Evolutionary conservation across 2,888 invertebrate genomes (phyloP).

Genomic region (Drosophila austrosaltans): DNA sequence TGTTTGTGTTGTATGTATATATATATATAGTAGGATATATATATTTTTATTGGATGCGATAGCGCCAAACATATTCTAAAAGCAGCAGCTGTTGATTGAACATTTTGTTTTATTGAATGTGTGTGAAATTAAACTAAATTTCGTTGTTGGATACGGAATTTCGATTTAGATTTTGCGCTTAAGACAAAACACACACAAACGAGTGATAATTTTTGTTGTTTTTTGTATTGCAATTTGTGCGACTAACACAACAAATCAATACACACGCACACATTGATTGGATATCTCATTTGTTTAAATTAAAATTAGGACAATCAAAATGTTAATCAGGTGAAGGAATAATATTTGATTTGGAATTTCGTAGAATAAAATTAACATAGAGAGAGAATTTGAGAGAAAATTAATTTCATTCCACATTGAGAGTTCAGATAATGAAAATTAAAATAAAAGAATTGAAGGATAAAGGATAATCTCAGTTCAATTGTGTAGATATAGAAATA

Average conservation of each 20-base stretch:
- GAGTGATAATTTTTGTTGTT: constrained; percentile 28
- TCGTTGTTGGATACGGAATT: neutral
- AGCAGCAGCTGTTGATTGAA: constrained; percentile 42
- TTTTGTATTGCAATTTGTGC: constrained; percentile 38
- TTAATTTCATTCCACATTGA: constrained; percentile 71
- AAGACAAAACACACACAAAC: constrained; percentile 26
- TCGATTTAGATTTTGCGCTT: constrained; percentile 14
- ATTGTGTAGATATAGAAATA: constrained; percentile 38
- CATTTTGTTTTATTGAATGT: constrained; percentile 24
- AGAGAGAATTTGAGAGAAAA: constrained; percentile 14
- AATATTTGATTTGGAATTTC: constrained; percentile 36
- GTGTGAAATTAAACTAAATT: neutral
- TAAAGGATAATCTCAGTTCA: constrained; percentile 5
- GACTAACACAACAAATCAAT: constrained; percentile 39
- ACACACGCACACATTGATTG: constrained; percentile 44
- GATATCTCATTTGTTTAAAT: constrained; percentile 24
- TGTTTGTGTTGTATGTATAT: neutral
- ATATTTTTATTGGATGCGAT: constrained; percentile 10
- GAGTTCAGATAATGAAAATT: constrained; percentile 42
- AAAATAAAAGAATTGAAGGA: constrained; percentile 25
- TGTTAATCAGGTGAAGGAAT: constrained; percentile 7
- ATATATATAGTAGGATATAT: no score
- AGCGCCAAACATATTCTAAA: constrained; percentile 50
- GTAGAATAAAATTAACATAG: constrained; percentile 35
- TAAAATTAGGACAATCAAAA: constrained; percentile 27